Base-by-base conservation (phyloP, 2,797 vertebrate species). In the Macropodus opercularis region DNA sequence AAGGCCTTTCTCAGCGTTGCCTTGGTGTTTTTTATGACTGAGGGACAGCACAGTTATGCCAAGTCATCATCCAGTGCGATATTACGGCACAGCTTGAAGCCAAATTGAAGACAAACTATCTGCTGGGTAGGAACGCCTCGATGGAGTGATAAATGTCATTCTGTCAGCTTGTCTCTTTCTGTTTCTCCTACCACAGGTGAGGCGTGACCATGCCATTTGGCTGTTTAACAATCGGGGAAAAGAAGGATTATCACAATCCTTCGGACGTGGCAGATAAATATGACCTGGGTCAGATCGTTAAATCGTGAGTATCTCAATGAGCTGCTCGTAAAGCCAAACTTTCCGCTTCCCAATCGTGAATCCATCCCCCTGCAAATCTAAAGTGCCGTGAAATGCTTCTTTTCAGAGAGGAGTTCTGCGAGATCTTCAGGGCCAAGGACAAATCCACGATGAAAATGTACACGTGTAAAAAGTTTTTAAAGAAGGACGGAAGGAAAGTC, bases 241-340 rank as follows among this genome's bases (percentile, higher is more conserved):
- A 98, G 93, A 98, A 98, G 94, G 96, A 98, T 92, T 99, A 98
- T 79, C 95, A 95, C 90, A 97, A 94, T 90, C 96, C 96, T 48
- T 95, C 95, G 1, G 97, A 99, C 34, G 96, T 99, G 89, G 97
- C 95, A 21, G 97, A 99, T 90, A 96, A 95, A 94, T 99, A 99
- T 98, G 97, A 99, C 80, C 88, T 99, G 88, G 97, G 96, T 55
- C 97, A 98, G 90, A 94, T 97, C 80, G 92, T 99, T 90, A 99
- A 99, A 91, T 97, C 97, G 97, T 99, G 89, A 97, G 96, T 96
- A 75, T 72, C n/a, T 57, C 24, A 14, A 27, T 35, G n/a, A 19
- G 24, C 18, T 3, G 23, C 11, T n/a, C 5, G 1, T 3, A 38
- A 1, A 27, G 9, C 3, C 19, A 29, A 8, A 40, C 3, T 24